Base-by-base conservation (phyloP, 53 echinoderm and acorn worm species). In the Echinometra lucunter region DNA sequence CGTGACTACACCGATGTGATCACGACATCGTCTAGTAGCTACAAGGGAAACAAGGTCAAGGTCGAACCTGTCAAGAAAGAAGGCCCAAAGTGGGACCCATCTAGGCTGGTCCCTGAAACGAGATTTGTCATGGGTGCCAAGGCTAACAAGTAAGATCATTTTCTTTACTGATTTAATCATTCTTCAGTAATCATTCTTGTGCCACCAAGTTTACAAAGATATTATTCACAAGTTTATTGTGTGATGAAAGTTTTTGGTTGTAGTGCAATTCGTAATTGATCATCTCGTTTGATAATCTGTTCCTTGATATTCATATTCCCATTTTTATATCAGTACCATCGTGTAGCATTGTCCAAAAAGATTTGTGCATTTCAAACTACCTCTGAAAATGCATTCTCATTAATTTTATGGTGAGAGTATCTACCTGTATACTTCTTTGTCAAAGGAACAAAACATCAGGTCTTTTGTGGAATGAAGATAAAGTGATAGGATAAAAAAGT, bases 81-180 rank as follows among this genome's bases (percentile, higher is more conserved):
- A 80, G 98, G 98, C 30, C 98, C 98, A 66, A 98, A 98, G 85
- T 98, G 98, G 98, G 95, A 97, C 69, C 97, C 98, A 37, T 83
- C 92, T 74, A 91, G 98, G 55, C 96, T 98, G n/a, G 94, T 89
- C 32, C 44, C 38, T 49, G 96, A 96, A 16, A 88, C 97, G 16
- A 92, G 91, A 66, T 98, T 98, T 95, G 99, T 98, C 27, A 97
- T 97, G 99, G 99, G 99, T 21, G 99, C 97, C 12, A 96, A 96
- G 90, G 98, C 98, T 58, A 98, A 98, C 91, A 98, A 98, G 98
- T 98, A 91, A 95, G 98, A 30, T 53, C 45, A n/a, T 37, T 89
- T 5, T 40, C 35, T 35, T 3, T 53, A 32, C 42, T 82, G 44
- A 6, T 28, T 69, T 69, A 21, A 19, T 12, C 21, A 4, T 63